Percentiles rank a stretch among this genome's conserved stretches.
These are phyloP conservation scores for Peromyscus californicus DNA, from an alignment of 2,113 vertebrate species.

Conservation along the genomic window DNA sequence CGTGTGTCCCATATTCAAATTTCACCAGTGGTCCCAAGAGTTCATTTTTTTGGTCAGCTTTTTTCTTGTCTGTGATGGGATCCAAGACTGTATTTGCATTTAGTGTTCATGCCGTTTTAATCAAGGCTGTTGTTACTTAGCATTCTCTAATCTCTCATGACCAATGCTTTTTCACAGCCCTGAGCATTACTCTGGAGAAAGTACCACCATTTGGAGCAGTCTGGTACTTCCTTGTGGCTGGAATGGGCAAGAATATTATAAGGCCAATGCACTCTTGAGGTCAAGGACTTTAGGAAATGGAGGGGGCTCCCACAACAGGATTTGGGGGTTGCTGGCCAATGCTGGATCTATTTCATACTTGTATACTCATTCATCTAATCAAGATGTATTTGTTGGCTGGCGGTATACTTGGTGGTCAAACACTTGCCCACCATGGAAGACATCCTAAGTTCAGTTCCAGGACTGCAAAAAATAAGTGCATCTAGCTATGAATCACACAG, in stretches of 20 bases:
- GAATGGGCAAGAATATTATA: neutral
- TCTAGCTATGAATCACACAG: too few relatives aligned
- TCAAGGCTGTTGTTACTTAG: neutral
- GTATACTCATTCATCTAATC: too few relatives aligned
- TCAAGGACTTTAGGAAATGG: neutral
- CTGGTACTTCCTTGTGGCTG: neutral
- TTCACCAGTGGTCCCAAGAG: neutral
- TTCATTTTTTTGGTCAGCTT: neutral
- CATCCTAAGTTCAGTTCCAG: neutral
- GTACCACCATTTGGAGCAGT: neutral
- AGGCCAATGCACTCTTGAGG: neutral
- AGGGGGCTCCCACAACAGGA: neutral
- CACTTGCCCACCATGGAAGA: neutral
- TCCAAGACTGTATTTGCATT: neutral
- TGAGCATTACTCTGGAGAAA: neutral
- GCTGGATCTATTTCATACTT: neutral
- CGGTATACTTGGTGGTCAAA: neutral
- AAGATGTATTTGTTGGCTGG: neutral
- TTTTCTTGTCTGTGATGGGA: neutral
- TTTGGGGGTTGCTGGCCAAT: neutral
- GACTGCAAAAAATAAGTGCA: neutral
- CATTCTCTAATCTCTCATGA: neutral
- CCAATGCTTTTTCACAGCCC: neutral
- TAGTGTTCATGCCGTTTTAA: neutral
- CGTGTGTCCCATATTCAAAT: too few relatives aligned